phyloP scores from a whole-genome alignment of 2,113 vertebrate genomes.

The Chlorodrepanis virens region DNA sequence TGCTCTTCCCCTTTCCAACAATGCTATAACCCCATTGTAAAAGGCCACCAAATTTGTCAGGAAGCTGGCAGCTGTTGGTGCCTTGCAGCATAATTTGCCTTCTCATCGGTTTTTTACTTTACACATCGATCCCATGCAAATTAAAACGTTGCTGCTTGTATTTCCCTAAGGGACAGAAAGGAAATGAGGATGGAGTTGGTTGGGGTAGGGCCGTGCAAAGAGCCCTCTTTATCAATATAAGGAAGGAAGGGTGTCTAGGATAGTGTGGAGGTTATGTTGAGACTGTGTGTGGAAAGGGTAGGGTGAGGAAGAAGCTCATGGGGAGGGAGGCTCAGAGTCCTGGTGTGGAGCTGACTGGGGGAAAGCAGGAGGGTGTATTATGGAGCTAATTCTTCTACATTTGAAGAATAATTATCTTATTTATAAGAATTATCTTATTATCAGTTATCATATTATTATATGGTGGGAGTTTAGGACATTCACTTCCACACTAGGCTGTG shows the following conservation, averaged over 20 bases:
- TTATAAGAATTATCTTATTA: too few relatives aligned
- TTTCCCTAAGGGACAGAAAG: not conserved
- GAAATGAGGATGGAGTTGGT: not conserved
- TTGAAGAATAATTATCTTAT: not conserved
- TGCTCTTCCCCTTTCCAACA: not conserved
- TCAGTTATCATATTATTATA: too few relatives aligned
- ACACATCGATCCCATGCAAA: not conserved
- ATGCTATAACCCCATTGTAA: not conserved
- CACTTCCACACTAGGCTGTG: too few relatives aligned
- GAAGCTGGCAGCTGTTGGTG: not conserved
- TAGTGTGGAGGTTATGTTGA: not conserved
- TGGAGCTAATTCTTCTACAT: not conserved
- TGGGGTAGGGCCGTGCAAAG: not conserved
- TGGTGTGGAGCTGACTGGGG: not conserved
- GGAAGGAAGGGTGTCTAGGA: not conserved
- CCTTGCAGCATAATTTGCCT: constrained; percentile 4
- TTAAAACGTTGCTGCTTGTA: not conserved
- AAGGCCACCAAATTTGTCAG: not conserved
- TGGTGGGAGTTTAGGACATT: not conserved
- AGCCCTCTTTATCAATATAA: not conserved
- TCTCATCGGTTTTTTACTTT: not conserved
- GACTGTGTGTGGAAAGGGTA: not conserved
- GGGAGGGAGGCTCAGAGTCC: not conserved
- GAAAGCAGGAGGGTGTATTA: not conserved
- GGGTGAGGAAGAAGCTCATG: not conserved